These are phyloP conservation scores for Sinhomidia bicolor DNA, from an alignment of 2,888 invertebrate species.

Conservation along the genomic window DNA sequence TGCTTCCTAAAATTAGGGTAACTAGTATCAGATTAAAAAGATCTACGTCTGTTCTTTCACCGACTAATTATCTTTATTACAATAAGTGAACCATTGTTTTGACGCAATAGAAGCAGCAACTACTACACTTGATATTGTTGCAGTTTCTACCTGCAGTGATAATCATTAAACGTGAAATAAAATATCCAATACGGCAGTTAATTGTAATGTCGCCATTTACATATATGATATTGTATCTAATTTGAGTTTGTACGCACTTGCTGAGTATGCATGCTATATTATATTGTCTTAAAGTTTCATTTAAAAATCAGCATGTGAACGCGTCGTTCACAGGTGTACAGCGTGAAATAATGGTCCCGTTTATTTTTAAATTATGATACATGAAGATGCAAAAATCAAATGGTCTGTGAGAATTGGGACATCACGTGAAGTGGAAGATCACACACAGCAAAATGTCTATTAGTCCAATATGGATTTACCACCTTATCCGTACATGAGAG, in stretches of 20 bases:
- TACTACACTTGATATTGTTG: no score
- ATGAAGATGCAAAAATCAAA: conserved; percentile 67
- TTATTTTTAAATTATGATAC: conserved; percentile 62
- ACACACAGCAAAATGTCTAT: conserved; percentile 11
- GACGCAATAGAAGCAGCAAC: no score
- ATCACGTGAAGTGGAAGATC: conserved; percentile 35
- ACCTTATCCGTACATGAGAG: no score
- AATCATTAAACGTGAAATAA: background rate
- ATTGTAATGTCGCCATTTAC: no score
- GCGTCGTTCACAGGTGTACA: background rate
- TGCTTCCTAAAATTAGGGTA: no score
- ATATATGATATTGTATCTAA: no score
- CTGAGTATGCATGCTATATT: no score
- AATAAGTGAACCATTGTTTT: background rate
- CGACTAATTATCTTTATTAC: background rate
- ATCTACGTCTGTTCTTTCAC: background rate
- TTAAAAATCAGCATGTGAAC: background rate
- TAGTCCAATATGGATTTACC: background rate
- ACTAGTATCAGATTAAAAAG: no score
- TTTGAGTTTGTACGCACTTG: no score
- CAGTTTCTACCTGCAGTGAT: no score
- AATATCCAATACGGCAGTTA: no score
- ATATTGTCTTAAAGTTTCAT: no score
- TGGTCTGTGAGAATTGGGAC: conserved; percentile 68
- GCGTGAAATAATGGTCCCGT: conserved; percentile 46